Conservation (phyloP, 1,140 invertebrate genomes). For the Drosophila littoralis region DNA sequence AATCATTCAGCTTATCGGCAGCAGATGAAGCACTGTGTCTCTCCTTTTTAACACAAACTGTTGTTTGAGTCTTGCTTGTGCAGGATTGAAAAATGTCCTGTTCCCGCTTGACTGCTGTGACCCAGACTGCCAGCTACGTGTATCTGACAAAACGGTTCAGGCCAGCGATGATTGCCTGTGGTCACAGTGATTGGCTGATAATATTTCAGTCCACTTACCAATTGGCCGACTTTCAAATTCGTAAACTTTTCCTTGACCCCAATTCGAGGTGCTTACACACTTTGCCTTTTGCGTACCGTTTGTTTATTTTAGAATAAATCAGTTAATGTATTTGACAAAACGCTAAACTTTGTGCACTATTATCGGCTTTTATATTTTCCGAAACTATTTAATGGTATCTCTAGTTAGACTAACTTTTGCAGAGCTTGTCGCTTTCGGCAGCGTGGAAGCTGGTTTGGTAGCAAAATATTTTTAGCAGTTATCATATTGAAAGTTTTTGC, state of each 20-base stretch:
- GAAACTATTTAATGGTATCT: conserved; percentile 16
- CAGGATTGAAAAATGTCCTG: conserved; percentile 11
- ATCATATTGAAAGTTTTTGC: conserved; percentile 16
- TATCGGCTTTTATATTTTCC: conserved; percentile 29
- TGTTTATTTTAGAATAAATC: conserved; percentile 36
- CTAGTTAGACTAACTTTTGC: conserved; percentile 25
- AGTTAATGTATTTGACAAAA: conserved; percentile 36
- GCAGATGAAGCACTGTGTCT: neutral
- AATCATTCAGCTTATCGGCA: neutral
- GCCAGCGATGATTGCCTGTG: conserved; percentile 35
- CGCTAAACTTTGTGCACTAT: conserved; percentile 40
- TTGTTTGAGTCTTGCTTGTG: conserved; percentile 15
- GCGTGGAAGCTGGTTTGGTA: neutral
- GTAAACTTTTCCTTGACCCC: conserved; percentile 33
- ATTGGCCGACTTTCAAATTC: conserved; percentile 28
- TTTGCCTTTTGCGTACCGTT: conserved; percentile 9
- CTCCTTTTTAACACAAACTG: neutral
- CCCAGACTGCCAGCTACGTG: conserved; percentile 1
- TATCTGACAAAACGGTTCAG: conserved; percentile 42
- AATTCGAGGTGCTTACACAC: neutral
- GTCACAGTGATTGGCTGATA: conserved; percentile 37
- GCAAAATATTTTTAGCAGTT: conserved; percentile 4
- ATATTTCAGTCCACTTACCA: conserved; percentile 37
- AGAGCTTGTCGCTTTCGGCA: conserved; percentile 21
- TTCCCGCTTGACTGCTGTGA: conserved; percentile 13